Evolutionary conservation across 2,113 vertebrate species (phyloP), one percentile per base, ranked within the genome.

Genomic region (Halcyon malimbica): DNA sequence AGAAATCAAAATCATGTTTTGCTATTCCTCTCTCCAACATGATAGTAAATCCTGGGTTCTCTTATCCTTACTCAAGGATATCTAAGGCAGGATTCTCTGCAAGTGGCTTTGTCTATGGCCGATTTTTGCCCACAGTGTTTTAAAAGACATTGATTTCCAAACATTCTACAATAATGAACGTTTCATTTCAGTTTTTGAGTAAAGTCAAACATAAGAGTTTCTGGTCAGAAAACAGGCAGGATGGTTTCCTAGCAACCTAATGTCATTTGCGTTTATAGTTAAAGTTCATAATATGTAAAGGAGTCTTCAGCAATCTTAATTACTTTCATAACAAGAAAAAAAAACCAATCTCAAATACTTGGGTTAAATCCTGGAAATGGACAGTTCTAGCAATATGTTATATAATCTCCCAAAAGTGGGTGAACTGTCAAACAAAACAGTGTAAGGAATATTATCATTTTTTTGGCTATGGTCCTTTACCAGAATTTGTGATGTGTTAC

Each of bases 401-500:
- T 56, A 71, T 68, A 65, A 51, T 65, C 64, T 83, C 51, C 39
- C 41, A 24, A 59, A 87, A 74, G 19, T 25, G 54, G 54, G 46
- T 86, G 51, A 89, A 54, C 59, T 50, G 54, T 86, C 6, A 3
- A 83, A 93, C 3, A 81, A 18, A 90, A 42, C 13, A 91, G 33
- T 48, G 6, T 64, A 78, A 78, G 41, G 26, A 68, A 67, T 74
- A 83, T 51, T 82, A 79, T 48, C 33, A 35, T 21, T 56, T 83
- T 53, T 96, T 92, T 94, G 83, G 83, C 86, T n/a, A 31, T 5
- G 23, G 19, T 71, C 57, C 64, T 79, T 77, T 29, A 71, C 53
- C 51, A 95, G 46, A 67, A 92, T 94, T 92, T 94, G 92, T 88
- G 35, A 93, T 51, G 73, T 91, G 92, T 83, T 94, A 81, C 33